These are phyloP conservation scores for Parnassius apollo DNA, from an alignment of 2,888 invertebrate species.

Conservation along the genomic window DNA sequence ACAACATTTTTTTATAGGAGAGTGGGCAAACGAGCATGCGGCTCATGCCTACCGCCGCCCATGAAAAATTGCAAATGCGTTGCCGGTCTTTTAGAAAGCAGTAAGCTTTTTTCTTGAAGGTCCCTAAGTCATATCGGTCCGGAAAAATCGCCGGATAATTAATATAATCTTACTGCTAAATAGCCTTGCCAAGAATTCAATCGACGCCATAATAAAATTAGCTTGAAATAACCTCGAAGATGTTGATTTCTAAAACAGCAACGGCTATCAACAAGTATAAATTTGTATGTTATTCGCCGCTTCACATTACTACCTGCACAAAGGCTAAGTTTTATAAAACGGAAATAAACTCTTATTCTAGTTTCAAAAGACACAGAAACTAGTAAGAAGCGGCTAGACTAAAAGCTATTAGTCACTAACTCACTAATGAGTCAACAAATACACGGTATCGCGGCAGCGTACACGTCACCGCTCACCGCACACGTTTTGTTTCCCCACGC, in stretches of 20 bases:
- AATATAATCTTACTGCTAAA: too few relatives aligned
- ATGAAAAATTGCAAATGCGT: too few relatives aligned
- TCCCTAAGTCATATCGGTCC: too few relatives aligned
- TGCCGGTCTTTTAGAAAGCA: too few relatives aligned
- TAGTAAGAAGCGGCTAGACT: constrained; percentile 10
- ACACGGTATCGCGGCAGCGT: constrained; percentile 8
- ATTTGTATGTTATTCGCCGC: not conserved
- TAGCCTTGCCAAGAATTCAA: too few relatives aligned
- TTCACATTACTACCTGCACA: not conserved
- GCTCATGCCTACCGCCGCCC: too few relatives aligned
- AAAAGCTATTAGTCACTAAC: constrained; percentile 16
- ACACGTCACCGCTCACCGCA: constrained; percentile 16
- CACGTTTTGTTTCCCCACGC: constrained; percentile 7
- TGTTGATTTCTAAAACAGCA: not conserved
- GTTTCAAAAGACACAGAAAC: constrained; percentile 10
- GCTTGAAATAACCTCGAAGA: not conserved
- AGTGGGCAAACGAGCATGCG: too few relatives aligned
- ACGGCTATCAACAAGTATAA: not conserved
- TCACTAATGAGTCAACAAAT: constrained; percentile 22
- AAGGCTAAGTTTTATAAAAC: not conserved
- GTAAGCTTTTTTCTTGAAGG: too few relatives aligned
- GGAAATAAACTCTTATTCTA: not conserved
- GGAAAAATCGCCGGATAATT: too few relatives aligned
- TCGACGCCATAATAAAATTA: not conserved
- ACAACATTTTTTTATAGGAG: too few relatives aligned